Evolutionary conservation across 2,113 vertebrate genomes (phyloP).

Genomic region (Rhinopithecus roxellana): DNA sequence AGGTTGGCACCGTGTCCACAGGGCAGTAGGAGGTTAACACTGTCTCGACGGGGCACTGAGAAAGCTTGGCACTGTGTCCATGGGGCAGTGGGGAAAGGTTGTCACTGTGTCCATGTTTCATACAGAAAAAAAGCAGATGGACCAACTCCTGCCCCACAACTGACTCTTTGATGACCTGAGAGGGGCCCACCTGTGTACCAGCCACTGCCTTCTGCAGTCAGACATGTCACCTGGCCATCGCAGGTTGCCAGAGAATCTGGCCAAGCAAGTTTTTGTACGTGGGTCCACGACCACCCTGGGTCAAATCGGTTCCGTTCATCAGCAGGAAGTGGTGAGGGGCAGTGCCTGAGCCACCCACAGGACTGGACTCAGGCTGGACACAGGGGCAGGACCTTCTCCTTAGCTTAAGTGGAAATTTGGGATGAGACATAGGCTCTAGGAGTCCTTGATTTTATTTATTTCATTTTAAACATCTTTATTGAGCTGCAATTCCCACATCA

Average conservation of each 20-base stretch:
- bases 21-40: no score
- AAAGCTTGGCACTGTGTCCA: not conserved
- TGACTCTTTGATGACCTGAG: not conserved
- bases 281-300: accelerated
- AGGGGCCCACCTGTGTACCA: no score
- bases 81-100: not conserved
- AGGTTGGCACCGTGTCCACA: not conserved
- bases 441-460: not conserved
- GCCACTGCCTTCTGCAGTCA: not conserved
- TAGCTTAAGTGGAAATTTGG: accelerated
- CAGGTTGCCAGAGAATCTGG: no score
- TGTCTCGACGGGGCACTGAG: no score
- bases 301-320: not conserved
- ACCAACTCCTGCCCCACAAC: accelerated
- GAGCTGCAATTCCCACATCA: accelerated
- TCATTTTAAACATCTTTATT: not conserved
- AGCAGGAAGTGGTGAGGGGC: accelerated
- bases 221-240: not conserved
- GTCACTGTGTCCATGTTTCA: not conserved
- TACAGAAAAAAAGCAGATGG: not conserved
- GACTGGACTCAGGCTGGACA: accelerated
- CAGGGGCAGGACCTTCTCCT: not conserved
- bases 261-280: accelerated
- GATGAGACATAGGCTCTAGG: accelerated
- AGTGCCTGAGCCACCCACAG: not conserved